Evolutionary conservation across 2,888 invertebrate genomes (phyloP).

Genomic region (Macrosiphum euphorbiae): DNA sequence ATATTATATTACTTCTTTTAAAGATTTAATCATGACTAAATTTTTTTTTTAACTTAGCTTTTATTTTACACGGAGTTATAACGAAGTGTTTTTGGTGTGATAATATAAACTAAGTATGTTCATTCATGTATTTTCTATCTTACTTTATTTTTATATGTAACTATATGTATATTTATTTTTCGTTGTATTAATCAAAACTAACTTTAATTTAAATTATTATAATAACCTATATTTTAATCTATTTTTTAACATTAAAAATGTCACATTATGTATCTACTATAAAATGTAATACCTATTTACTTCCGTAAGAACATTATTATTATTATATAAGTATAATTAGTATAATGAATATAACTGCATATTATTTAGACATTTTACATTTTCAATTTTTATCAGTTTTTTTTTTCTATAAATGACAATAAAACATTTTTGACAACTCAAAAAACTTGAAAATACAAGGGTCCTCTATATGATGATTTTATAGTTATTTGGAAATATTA

Average conservation of each 20-base stretch:
- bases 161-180: neutral
- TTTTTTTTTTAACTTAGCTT: too few relatives aligned
- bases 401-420: too few relatives aligned
- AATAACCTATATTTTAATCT: neutral
- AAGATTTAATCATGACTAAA: too few relatives aligned
- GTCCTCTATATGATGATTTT: too few relatives aligned
- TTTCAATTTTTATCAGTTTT: too few relatives aligned
- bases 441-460: too few relatives aligned
- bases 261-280: neutral
- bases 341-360: neutral
- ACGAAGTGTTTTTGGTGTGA: too few relatives aligned
- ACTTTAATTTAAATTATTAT: neutral
- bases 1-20: too few relatives aligned
- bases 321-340: neutral
- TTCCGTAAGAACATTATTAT: neutral
- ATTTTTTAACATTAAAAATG: neutral
- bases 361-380: too few relatives aligned
- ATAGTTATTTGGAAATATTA: too few relatives aligned
- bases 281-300: neutral
- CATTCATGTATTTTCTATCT: neutral
- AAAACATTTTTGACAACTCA: too few relatives aligned
- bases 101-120: neutral
- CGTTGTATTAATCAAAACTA: neutral
- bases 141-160: neutral
- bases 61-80: too few relatives aligned